Conservation (phyloP, 2,797 vertebrate species). For the Eremophila alpestris region DNA sequence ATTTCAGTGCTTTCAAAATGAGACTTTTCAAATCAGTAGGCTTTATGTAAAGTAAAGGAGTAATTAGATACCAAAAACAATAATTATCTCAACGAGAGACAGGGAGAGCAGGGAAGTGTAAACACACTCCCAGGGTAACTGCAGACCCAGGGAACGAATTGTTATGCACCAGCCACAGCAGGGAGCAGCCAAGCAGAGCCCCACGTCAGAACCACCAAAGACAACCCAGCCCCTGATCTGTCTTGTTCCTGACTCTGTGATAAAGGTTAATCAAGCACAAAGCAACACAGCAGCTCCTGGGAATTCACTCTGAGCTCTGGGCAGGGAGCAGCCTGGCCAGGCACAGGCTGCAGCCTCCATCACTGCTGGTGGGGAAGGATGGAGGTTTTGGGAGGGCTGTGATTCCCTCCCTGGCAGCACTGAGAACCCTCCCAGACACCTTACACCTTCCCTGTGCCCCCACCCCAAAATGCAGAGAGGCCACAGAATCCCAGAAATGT, state of each 20-base stretch:
- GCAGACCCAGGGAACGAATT: not conserved
- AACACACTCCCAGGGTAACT: not conserved
- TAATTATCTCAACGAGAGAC: conserved; percentile 57
- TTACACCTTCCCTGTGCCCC: not conserved
- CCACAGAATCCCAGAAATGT: accelerated
- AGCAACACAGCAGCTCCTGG: not conserved
- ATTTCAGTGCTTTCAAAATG: not conserved
- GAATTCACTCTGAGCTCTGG: not conserved
- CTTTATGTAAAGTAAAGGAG: conserved; percentile 28
- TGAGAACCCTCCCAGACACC: not conserved
- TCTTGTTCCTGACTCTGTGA: conserved; percentile 24
- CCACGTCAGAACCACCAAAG: not conserved
- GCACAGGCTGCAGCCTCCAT: not conserved
- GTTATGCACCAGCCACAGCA: conserved; percentile 22
- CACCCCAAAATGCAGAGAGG: not conserved
- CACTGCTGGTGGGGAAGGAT: accelerated
- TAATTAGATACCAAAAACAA: conserved; percentile 36
- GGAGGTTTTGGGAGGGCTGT: not conserved
- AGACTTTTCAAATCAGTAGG: conserved; percentile 13
- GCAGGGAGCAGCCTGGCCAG: not conserved
- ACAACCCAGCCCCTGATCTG: conserved; percentile 1
- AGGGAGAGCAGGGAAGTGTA: conserved; percentile 14
- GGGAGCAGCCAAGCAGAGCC: conserved; percentile 41
- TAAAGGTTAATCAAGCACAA: conserved; percentile 66
- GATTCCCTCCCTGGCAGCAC: not conserved